Conservation (phyloP, 2,888 invertebrate species). For the Drosophila helvetica region DNA sequence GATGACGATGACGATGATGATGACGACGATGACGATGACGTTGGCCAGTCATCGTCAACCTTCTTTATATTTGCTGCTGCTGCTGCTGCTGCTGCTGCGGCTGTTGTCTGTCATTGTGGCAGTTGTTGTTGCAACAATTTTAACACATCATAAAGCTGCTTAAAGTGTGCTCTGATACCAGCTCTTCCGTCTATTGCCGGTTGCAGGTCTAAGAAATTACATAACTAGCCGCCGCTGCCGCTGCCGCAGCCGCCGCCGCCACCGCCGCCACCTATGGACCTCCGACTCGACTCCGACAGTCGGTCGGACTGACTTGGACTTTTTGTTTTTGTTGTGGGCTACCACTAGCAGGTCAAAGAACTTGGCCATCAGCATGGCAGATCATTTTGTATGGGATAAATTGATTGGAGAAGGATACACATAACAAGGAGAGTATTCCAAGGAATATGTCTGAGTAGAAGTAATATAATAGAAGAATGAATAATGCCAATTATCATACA, state of each 20-base stretch:
- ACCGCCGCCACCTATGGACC: constrained; percentile 20
- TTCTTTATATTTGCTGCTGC: constrained; percentile 21
- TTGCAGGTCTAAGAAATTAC: constrained; percentile 34
- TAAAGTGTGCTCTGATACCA: constrained; percentile 59
- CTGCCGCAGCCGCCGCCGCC: neutral
- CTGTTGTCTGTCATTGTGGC: constrained; percentile 36
- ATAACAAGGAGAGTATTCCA: neutral
- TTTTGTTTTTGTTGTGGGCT: constrained; percentile 22
- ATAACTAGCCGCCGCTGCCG: constrained; percentile 29
- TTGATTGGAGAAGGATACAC: neutral
- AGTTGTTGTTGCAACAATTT: constrained; percentile 68
- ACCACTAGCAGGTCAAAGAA: constrained; percentile 30
- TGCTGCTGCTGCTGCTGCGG: constrained; percentile 7
- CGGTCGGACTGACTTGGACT: constrained; percentile 5
- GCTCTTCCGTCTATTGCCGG: constrained; percentile 5
- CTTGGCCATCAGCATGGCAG: neutral
- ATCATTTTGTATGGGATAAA: too few relatives aligned
- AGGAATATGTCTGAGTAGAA: too few relatives aligned
- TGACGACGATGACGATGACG: constrained; percentile 44
- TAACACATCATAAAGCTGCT: constrained; percentile 78
- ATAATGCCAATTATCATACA: too few relatives aligned
- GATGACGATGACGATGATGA: constrained; percentile 42
- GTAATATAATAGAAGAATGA: too few relatives aligned
- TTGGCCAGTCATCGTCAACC: constrained; percentile 47
- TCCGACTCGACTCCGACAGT: neutral